Conservation (phyloP, 2,888 invertebrate species). For the Lasioglossum lativentre region DNA sequence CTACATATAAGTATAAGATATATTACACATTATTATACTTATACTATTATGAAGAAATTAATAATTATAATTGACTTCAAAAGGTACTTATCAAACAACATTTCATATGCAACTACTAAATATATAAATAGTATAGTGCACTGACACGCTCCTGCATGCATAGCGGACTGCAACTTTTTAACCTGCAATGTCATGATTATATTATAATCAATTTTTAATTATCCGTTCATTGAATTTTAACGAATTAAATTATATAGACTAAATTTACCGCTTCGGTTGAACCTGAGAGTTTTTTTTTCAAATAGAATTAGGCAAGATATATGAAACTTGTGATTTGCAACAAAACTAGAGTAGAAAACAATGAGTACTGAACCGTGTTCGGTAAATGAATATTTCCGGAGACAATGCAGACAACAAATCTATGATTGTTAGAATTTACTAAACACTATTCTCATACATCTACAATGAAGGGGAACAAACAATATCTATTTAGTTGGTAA, state of each 20-base stretch:
- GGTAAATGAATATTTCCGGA: background rate
- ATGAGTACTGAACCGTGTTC: background rate
- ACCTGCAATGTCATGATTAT: constrained; percentile 27
- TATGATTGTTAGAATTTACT: constrained; percentile 2
- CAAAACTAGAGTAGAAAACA: background rate
- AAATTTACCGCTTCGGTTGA: constrained; percentile 63
- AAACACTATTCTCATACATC: background rate
- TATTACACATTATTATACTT: background rate
- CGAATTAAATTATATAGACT: background rate
- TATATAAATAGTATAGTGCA: constrained; percentile 26
- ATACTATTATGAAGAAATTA: background rate
- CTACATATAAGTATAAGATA: background rate
- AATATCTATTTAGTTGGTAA: background rate
- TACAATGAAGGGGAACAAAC: background rate
- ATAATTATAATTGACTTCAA: background rate
- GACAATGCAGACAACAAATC: background rate
- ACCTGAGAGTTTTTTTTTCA: constrained; percentile 77
- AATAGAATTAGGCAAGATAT: constrained; percentile 43
- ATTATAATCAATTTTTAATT: constrained; percentile 10
- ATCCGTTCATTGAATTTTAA: constrained; percentile 20
- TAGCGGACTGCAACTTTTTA: constrained; percentile 25
- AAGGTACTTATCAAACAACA: background rate
- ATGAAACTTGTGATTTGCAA: constrained; percentile 1
- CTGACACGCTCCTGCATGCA: constrained; percentile 31
- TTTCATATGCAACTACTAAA: background rate